Percentiles rank a stretch among this genome's conserved stretches.
Evolutionary conservation across 1,140 invertebrate species (phyloP).

Genomic region (Polypedilum vanderplanki): DNA sequence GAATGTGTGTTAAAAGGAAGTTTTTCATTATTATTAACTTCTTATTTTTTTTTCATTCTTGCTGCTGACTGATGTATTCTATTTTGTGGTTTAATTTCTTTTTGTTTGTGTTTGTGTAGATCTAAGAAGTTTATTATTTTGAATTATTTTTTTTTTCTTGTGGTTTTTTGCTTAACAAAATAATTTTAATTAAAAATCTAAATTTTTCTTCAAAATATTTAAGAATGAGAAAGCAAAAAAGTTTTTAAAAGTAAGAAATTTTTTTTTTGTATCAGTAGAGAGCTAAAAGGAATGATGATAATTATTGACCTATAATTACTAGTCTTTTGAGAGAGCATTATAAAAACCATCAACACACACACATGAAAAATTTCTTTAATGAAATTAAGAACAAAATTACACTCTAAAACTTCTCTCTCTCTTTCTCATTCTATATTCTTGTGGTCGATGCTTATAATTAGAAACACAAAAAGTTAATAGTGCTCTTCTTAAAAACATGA

Average conservation of each 20-base stretch:
- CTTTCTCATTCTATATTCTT: neutral
- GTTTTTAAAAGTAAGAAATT: no score
- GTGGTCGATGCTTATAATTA: neutral
- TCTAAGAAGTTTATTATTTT: no score
- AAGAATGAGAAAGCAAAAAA: no score
- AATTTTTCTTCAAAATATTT: no score
- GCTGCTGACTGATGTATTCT: neutral
- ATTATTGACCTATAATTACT: slow-evolving; percentile 16
- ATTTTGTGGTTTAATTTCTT: no score
- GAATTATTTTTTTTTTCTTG: no score
- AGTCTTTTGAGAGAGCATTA: neutral
- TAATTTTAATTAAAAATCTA: no score
- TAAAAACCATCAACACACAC: slow-evolving; percentile 1
- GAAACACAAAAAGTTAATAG: neutral
- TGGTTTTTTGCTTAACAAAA: no score
- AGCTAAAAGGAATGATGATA: neutral
- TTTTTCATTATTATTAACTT: slow-evolving; percentile 15
- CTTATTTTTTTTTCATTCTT: neutral
- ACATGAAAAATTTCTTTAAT: neutral
- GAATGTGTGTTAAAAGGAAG: neutral
- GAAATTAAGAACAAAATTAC: slow-evolving; percentile 1
- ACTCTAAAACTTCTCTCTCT: neutral
- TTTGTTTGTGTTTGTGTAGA: no score
- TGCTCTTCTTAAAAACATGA: neutral
- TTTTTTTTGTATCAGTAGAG: neutral